Evolutionary conservation across 2,888 invertebrate genomes (phyloP).

Genomic region (Drosophila mayaguana): DNA sequence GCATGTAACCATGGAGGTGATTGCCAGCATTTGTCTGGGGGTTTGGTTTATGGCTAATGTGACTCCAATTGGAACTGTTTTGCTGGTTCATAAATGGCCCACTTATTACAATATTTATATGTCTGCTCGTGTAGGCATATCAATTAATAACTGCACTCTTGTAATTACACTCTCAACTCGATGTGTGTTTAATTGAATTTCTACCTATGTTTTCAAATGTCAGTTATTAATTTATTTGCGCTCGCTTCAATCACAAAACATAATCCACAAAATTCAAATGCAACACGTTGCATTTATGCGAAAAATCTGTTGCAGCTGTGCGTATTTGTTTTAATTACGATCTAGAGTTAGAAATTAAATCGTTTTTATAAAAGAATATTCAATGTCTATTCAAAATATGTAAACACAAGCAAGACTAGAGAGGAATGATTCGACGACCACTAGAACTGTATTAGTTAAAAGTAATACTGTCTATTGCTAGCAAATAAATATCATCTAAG

Average conservation of each 20-base stretch:
- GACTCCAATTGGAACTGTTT: conserved; percentile 23
- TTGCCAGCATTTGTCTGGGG: conserved; percentile 4
- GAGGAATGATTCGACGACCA: not conserved
- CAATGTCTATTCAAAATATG: not conserved
- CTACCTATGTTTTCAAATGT: conserved; percentile 26
- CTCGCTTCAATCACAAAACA: conserved; percentile 35
- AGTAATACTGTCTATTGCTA: too few relatives aligned
- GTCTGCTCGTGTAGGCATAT: conserved; percentile 43
- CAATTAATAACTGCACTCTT: conserved; percentile 71
- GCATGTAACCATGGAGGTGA: conserved; percentile 59
- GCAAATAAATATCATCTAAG: too few relatives aligned
- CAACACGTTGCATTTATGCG: conserved; percentile 20
- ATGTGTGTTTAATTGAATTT: conserved; percentile 23
- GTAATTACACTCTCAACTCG: conserved; percentile 61
- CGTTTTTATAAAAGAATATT: not conserved
- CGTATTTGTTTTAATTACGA: conserved; percentile 7
- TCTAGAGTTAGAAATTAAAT: not conserved
- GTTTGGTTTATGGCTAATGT: conserved; percentile 8
- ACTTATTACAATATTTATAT: conserved; percentile 61
- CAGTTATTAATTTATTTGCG: conserved; percentile 58
- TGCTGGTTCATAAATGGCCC: conserved; percentile 72
- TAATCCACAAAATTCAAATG: conserved; percentile 21
- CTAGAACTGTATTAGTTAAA: not conserved
- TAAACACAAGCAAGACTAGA: not conserved
- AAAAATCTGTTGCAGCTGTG: not conserved